Evolutionary conservation across 2,113 vertebrate genomes (phyloP).

Genomic region (Pristiophorus japonicus): DNA sequence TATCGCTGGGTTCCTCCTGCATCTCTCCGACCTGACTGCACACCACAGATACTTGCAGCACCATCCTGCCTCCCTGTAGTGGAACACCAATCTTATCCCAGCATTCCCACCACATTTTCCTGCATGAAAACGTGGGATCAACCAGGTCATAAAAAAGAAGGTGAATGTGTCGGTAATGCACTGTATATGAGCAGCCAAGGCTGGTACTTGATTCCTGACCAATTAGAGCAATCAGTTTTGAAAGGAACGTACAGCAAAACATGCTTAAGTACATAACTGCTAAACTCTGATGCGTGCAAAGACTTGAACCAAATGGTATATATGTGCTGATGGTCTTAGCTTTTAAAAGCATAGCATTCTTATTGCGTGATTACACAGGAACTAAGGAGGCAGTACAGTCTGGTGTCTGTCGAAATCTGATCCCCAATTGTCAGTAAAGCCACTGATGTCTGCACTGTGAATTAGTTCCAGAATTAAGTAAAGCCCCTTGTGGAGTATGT

Average conservation of each 20-base stretch:
- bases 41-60: not conserved
- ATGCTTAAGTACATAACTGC: not conserved
- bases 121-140: not conserved
- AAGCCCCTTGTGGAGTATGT: not conserved
- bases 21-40: not conserved
- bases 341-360: not conserved
- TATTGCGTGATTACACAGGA: not conserved
- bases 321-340: not conserved
- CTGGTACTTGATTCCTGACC: not conserved
- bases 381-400: not conserved
- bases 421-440: slow-evolving; percentile 1
- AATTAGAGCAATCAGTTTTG: not conserved
- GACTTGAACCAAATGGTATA: not conserved
- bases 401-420: not conserved
- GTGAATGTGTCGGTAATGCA: not conserved
- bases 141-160: not conserved
- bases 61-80: not conserved
- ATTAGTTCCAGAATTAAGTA: not conserved
- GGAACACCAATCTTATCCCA: not conserved
- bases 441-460: not conserved
- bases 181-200: not conserved
- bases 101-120: not conserved
- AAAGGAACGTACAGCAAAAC: not conserved
- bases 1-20: not conserved
- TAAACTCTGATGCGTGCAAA: not conserved